These are phyloP conservation scores for Aricia agestis DNA, from an alignment of 1,140 invertebrate genomes.

Conservation along the genomic window DNA sequence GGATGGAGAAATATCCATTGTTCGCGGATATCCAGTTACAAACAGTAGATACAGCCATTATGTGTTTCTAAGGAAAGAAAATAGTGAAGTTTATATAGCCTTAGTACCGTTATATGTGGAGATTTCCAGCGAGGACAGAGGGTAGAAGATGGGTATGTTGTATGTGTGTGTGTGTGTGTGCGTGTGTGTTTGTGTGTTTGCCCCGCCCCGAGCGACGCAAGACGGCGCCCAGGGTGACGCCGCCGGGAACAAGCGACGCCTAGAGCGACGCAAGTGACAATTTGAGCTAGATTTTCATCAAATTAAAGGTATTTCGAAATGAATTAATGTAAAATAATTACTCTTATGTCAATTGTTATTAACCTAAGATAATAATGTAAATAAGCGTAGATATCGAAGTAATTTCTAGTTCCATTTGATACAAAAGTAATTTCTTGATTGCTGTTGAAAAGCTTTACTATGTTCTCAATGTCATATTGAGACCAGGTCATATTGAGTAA, in stretches of 20 bases:
- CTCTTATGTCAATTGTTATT: too few relatives aligned
- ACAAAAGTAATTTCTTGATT: too few relatives aligned
- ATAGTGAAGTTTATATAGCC: neutral
- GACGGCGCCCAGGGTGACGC: conserved; percentile 49
- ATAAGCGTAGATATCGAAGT: too few relatives aligned
- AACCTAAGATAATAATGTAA: too few relatives aligned
- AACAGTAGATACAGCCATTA: neutral
- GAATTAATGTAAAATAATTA: too few relatives aligned
- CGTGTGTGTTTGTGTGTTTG: conserved; percentile 40
- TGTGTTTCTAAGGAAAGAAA: conserved; percentile 1
- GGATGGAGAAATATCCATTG: neutral
- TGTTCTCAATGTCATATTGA: too few relatives aligned
- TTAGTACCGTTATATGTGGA: conserved; percentile 26
- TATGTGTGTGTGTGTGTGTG: conserved; percentile 28
- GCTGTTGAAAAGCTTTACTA: too few relatives aligned
- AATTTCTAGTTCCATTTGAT: too few relatives aligned
- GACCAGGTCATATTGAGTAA: too few relatives aligned
- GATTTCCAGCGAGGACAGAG: conserved; percentile 26
- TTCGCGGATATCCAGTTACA: conserved; percentile 12
- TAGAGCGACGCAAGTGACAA: conserved; percentile 33
- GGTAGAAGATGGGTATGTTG: conserved; percentile 23
- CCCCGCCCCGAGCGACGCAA: conserved; percentile 52
- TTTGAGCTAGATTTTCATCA: neutral
- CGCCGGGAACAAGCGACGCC: conserved; percentile 30
- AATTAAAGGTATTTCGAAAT: neutral